Conservation (phyloP, 2,797 vertebrate genomes). For the Hozukius guyotensis region DNA sequence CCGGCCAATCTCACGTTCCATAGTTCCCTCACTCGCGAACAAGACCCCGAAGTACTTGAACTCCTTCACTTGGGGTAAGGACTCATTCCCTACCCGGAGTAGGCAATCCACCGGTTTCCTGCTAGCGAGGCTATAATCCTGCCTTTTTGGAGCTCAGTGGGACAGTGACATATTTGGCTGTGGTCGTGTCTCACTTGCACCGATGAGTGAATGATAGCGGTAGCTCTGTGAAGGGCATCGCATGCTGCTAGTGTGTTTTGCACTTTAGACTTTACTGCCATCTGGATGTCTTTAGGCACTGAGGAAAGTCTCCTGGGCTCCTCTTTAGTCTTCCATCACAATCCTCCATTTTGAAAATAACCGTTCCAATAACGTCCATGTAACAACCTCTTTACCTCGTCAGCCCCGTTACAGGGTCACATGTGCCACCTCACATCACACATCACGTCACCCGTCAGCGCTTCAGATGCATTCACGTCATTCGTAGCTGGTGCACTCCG, state of each 20-base stretch:
- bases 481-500: background rate
- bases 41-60: no score
- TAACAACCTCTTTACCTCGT: background rate
- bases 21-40: no score
- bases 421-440: background rate
- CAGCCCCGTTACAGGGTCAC: background rate
- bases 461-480: constrained; percentile 6
- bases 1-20: no score
- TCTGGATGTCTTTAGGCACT: background rate
- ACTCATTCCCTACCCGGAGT: no score
- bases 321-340: background rate
- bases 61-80: no score
- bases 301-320: background rate
- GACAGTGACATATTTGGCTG: background rate
- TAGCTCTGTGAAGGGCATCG: background rate
- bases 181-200: background rate
- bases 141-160: no score
- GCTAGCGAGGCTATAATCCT: background rate
- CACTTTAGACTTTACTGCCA: background rate
- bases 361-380: background rate
- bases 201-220: background rate
- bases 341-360: background rate
- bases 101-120: no score
- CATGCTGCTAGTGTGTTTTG: background rate
- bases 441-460: background rate